A percentile compares a stretch with the other conserved stretches of the same genome.
Evolutionary conservation across 2,113 vertebrate species (phyloP).

Genomic region (Pyxicephalus adspersus): DNA sequence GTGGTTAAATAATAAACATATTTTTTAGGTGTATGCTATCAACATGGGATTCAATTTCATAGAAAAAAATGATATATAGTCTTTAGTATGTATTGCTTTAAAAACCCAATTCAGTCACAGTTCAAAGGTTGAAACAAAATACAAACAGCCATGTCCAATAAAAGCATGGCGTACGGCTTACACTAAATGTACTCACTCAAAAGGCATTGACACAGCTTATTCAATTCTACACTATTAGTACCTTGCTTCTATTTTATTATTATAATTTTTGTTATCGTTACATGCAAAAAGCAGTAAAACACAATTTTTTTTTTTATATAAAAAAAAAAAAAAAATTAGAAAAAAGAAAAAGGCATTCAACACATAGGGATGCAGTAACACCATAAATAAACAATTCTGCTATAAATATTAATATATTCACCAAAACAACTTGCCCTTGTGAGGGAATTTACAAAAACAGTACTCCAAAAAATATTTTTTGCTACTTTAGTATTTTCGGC

Average conservation of each 20-base stretch:
- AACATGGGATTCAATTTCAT: not conserved
- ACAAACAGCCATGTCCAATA: slow-evolving; percentile 64
- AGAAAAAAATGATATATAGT: slow-evolving; percentile 44
- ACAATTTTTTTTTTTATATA: slow-evolving; percentile 50
- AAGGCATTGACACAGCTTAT: slow-evolving; percentile 57
- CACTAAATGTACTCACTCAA: slow-evolving; percentile 63
- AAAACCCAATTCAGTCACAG: slow-evolving; percentile 69
- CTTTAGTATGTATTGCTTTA: slow-evolving; percentile 77
- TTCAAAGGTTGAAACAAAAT: slow-evolving; percentile 67
- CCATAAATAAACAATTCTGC: slow-evolving; percentile 67
- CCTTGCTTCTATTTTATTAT: slow-evolving; percentile 62
- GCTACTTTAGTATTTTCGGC: slow-evolving; percentile 82
- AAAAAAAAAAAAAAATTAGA: slow-evolving; percentile 60
- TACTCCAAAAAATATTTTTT: slow-evolving; percentile 81
- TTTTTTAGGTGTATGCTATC: not conserved
- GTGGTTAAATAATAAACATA: not conserved
- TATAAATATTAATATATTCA: slow-evolving; percentile 76
- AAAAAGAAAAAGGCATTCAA: slow-evolving; percentile 65
- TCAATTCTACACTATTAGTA: slow-evolving; percentile 58
- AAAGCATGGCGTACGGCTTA: slow-evolving; percentile 67
- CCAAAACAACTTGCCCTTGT: slow-evolving; percentile 73
- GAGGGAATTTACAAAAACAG: slow-evolving; percentile 81
- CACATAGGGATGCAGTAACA: slow-evolving; percentile 68
- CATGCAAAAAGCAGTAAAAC: slow-evolving; percentile 66
- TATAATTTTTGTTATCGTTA: slow-evolving; percentile 61